Base-by-base conservation (phyloP, 1,140 invertebrate species). In the Coelopa frigida region DNA sequence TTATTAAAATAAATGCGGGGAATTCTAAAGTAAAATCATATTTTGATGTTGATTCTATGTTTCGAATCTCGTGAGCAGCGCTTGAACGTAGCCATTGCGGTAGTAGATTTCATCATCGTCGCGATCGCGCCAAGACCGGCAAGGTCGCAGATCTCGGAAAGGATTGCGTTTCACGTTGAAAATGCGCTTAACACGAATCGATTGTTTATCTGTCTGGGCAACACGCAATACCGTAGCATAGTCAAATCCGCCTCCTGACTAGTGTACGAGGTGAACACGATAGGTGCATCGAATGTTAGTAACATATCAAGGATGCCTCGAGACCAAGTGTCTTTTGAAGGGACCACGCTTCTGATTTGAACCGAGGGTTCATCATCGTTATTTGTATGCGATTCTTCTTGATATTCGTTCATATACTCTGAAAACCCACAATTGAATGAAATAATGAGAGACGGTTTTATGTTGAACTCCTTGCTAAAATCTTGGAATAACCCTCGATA, bases 11-110 rank as follows among this genome's bases (percentile, higher is more conserved):
- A n/a, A n/a, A n/a, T n/a, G n/a, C n/a, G n/a, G n/a, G n/a, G n/a
- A n/a, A n/a, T n/a, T n/a, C n/a, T n/a, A n/a, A n/a, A n/a, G n/a
- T n/a, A n/a, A n/a, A n/a, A n/a, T n/a, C n/a, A n/a, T n/a, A n/a
- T 12, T n/a, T 35, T 23, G 5, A 31, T 18, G 17, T n/a, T 6
- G 29, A 15, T 23, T 17, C 38, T 46, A 46, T 11, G 6, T 4
- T 24, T 23, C 18, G 11, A 35, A 35, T 11, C 17, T 33, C 2
- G 29, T 44, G 22, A 29, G 42, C 24, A 39, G 22, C 3, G 32
- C 46, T 36, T 48, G 46, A n/a, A 50, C 17, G 36, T 50, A 50
- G 14, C 31, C 31, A 40, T 50, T 50, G 5, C 44, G 42, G 31
- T 41, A 45, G 17, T 31, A 50, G n/a, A 50, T 41, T 3, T 18